phyloP scores from a whole-genome alignment of 2,797 vertebrate species.

The Erpetoichthys calabaricus region DNA sequence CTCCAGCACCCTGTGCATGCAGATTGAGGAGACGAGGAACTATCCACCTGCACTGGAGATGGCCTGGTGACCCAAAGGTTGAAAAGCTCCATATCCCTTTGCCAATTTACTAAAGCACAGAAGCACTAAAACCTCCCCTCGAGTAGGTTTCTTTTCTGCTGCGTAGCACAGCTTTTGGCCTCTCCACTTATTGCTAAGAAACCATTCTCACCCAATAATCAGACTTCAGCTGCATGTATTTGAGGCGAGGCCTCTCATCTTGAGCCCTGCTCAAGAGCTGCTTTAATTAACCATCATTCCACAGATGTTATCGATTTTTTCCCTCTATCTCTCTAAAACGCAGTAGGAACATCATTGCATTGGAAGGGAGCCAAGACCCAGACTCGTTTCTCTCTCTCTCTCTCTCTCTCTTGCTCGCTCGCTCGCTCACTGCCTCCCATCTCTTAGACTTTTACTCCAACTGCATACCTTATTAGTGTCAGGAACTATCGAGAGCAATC shows the following conservation, averaged over 20 bases:
- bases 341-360: conserved; percentile 76
- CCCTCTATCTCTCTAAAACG: conserved; percentile 52
- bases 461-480: conserved; percentile 99
- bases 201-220: conserved; percentile 98
- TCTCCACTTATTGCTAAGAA: conserved; percentile 94
- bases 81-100: background rate
- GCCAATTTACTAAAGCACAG: conserved; percentile 5
- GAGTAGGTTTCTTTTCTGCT: conserved; percentile 32
- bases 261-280: conserved; percentile 93
- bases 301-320: conserved; percentile 99
- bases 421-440: conserved; percentile 45
- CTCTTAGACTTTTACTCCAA: conserved; percentile 72
- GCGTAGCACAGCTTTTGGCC: conserved; percentile 82
- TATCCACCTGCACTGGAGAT: background rate
- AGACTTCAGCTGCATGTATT: conserved; percentile 94
- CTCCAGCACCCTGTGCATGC: background rate
- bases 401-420: conserved; percentile 12
- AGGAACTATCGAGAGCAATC: conserved; percentile 85
- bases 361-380: conserved; percentile 68
- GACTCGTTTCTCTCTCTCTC: conserved; percentile 50
- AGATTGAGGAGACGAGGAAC: background rate
- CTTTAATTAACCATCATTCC: conserved; percentile 99
- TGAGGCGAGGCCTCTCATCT: conserved; percentile 94
- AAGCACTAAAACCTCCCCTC: conserved; percentile 1
- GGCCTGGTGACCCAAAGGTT: background rate